Conservation (phyloP, 1,140 invertebrate genomes). For the Rhopalosiphum padi region DNA sequence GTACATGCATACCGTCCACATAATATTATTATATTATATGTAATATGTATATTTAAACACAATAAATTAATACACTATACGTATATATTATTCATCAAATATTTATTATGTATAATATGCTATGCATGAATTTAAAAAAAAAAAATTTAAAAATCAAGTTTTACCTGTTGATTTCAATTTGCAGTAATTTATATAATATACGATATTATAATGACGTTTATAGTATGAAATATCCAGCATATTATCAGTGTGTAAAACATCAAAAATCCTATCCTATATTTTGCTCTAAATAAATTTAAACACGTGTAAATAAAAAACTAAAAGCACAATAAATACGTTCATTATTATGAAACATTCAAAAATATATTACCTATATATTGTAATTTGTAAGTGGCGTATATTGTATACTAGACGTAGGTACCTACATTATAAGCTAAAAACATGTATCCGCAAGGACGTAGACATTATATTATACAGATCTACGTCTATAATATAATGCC, state of each 20-base stretch:
- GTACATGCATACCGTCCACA: background rate
- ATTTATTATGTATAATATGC: background rate
- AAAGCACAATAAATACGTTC: background rate
- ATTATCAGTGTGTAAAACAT: background rate
- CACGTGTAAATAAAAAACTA: background rate
- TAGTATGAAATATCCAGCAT: background rate
- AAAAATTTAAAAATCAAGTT: background rate
- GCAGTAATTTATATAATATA: background rate
- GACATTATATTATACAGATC: background rate
- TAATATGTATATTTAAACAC: background rate
- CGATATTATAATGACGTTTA: background rate
- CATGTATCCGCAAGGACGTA: background rate
- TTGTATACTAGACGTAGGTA: background rate
- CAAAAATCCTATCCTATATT: background rate
- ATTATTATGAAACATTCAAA: background rate
- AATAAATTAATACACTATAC: background rate
- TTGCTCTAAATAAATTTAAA: background rate
- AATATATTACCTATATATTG: background rate
- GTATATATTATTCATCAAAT: background rate
- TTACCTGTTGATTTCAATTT: background rate
- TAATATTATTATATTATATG: background rate
- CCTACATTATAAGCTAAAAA: background rate
- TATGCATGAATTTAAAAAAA: background rate
- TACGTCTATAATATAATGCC: background rate
- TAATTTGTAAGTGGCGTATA: background rate